A percentile compares a stretch with the other conserved stretches of the same genome.
Evolutionary conservation across 1,140 invertebrate species (phyloP).

Genomic region (Penaeus vannamei): DNA sequence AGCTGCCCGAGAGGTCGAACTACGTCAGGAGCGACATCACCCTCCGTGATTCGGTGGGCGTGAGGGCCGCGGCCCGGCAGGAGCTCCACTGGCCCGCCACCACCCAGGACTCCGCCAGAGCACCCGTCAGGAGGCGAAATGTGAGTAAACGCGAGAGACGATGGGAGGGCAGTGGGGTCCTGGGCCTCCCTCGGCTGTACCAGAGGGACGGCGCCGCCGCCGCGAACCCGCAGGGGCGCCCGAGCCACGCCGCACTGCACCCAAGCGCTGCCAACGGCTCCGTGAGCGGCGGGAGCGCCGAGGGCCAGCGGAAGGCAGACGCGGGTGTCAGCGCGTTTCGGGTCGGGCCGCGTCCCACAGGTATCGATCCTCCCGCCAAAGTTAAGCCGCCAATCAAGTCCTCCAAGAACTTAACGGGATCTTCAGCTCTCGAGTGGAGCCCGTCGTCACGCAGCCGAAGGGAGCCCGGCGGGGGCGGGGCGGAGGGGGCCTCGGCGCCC

Average conservation of each 20-base stretch:
- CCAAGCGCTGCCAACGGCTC: too few relatives aligned
- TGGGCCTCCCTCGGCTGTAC: too few relatives aligned
- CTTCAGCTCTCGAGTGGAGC: not conserved
- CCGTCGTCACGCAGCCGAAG: not conserved
- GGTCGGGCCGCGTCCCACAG: not conserved
- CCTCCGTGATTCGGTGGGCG: not conserved
- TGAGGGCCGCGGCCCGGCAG: not conserved
- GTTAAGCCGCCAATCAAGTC: not conserved
- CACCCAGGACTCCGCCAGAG: too few relatives aligned
- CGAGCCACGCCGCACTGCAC: too few relatives aligned
- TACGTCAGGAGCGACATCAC: not conserved
- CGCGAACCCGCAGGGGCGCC: too few relatives aligned
- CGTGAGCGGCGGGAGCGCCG: too few relatives aligned
- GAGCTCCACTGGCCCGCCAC: not conserved
- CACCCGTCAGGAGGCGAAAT: too few relatives aligned
- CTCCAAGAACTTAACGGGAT: not conserved
- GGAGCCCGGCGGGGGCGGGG: not conserved
- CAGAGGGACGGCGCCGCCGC: too few relatives aligned
- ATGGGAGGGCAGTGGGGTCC: too few relatives aligned
- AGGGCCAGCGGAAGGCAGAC: too few relatives aligned
- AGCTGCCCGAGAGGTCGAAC: constrained; percentile 24
- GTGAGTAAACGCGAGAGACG: too few relatives aligned
- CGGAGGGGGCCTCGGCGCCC: not conserved
- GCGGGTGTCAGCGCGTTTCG: too few relatives aligned
- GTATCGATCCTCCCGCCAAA: constrained; percentile 1